phyloP scores from a whole-genome alignment of 2,113 vertebrate species.

The Motacilla alba region DNA sequence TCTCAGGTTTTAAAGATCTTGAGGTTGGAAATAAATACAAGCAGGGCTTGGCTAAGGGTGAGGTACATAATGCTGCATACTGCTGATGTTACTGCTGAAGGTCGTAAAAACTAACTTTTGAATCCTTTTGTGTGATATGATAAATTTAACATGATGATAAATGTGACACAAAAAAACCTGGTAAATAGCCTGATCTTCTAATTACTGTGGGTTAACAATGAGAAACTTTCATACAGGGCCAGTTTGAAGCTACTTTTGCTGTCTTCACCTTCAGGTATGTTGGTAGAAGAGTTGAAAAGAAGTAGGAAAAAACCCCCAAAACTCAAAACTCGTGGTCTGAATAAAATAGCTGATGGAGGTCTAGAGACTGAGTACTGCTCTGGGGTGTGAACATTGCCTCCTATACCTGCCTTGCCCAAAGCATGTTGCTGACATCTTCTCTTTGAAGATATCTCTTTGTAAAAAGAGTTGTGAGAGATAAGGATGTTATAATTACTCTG shows the following conservation, averaged over 20 bases:
- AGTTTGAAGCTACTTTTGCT: background rate
- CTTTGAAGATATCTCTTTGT: background rate
- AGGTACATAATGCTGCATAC: background rate
- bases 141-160: background rate
- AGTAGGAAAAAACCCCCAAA: accelerated
- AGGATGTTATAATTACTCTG: background rate
- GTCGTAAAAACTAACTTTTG: background rate
- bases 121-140: background rate
- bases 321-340: background rate
- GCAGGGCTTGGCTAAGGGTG: background rate
- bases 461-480: background rate
- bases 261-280: background rate
- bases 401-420: background rate
- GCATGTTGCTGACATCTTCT: background rate
- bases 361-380: background rate
- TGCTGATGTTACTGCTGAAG: background rate
- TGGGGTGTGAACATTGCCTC: background rate
- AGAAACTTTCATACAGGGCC: background rate
- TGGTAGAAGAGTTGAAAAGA: background rate
- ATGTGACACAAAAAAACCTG: background rate
- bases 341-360: background rate
- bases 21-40: background rate
- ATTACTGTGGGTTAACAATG: background rate
- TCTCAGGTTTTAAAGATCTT: background rate
- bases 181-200: background rate